phyloP scores from a whole-genome alignment of 2,888 invertebrate species.

The Sinodicranocentrus sp. region DNA sequence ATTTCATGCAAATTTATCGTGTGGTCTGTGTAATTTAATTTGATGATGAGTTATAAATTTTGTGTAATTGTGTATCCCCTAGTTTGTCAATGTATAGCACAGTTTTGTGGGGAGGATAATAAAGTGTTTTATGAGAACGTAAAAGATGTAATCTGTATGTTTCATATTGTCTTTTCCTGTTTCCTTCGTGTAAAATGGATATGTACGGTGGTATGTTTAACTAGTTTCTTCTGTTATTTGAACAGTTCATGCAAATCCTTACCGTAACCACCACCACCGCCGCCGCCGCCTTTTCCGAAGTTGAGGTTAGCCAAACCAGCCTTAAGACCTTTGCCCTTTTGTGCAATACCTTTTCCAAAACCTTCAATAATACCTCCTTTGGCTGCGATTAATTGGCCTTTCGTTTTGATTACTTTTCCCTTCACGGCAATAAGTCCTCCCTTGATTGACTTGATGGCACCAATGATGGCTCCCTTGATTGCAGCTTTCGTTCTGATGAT shows the following conservation, averaged over 20 bases:
- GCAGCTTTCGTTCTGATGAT: constrained; percentile 75
- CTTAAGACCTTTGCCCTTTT: constrained; percentile 80
- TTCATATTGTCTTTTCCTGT: no score
- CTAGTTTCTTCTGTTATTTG: no score
- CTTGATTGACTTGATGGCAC: constrained; percentile 92
- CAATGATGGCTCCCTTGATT: constrained; percentile 85
- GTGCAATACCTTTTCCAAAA: constrained; percentile 88
- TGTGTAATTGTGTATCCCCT: background rate
- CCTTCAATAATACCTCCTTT: constrained; percentile 90
- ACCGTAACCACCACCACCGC: constrained; percentile 63
- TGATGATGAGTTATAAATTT: constrained; percentile 15
- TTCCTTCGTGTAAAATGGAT: no score
- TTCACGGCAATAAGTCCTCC: constrained; percentile 93
- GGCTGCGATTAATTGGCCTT: constrained; percentile 86
- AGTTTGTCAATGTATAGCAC: no score
- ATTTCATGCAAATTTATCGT: constrained; percentile 34
- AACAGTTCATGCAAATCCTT: constrained; percentile 20
- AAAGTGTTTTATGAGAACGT: no score
- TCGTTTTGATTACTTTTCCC: constrained; percentile 91
- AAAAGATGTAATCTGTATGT: no score
- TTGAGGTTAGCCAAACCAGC: constrained; percentile 75
- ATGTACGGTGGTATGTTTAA: no score
- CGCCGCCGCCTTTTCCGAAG: constrained; percentile 70
- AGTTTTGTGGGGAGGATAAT: no score
- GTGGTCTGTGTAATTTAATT: constrained; percentile 38